Percentiles rank a stretch among this genome's conserved stretches.
Evolutionary conservation across 2,797 vertebrate genomes (phyloP).

Genomic region (Heterohyrax brucei): DNA sequence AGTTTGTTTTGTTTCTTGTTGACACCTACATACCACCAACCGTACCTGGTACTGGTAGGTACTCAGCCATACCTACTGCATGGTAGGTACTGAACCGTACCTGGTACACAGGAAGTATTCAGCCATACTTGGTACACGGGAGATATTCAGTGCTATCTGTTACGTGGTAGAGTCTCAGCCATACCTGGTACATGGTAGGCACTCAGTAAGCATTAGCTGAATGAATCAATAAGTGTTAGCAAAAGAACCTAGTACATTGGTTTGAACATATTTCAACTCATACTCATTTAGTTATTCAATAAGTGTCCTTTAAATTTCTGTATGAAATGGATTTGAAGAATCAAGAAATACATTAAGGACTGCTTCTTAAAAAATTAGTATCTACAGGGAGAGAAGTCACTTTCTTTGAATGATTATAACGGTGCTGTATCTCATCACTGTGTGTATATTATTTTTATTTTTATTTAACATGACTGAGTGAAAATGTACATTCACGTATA

Average conservation of each 20-base stretch:
- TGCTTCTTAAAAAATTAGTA: constrained; percentile 48
- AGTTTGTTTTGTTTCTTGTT: constrained; percentile 48
- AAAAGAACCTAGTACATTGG: not conserved
- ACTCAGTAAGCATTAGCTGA: constrained; percentile 46
- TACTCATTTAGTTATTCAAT: constrained; percentile 4
- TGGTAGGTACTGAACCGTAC: not conserved
- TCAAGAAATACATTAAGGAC: not conserved
- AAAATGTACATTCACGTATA: too few relatives aligned
- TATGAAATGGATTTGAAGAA: constrained; percentile 56
- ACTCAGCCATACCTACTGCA: not conserved
- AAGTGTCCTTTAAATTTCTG: not conserved
- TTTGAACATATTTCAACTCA: constrained; percentile 1
- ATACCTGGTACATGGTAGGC: not conserved
- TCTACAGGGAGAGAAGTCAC: not conserved
- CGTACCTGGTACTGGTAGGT: constrained; percentile 16
- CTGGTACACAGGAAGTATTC: not conserved
- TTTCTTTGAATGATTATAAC: constrained; percentile 16
- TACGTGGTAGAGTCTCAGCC: not conserved
- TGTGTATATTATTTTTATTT: not conserved
- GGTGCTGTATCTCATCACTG: not conserved
- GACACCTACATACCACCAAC: not conserved
- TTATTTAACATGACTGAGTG: too few relatives aligned
- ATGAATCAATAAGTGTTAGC: constrained; percentile 16
- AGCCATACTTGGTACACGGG: not conserved
- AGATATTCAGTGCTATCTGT: not conserved